phyloP scores from a whole-genome alignment of 2,888 invertebrate genomes.

The Polymixis lichenea region DNA sequence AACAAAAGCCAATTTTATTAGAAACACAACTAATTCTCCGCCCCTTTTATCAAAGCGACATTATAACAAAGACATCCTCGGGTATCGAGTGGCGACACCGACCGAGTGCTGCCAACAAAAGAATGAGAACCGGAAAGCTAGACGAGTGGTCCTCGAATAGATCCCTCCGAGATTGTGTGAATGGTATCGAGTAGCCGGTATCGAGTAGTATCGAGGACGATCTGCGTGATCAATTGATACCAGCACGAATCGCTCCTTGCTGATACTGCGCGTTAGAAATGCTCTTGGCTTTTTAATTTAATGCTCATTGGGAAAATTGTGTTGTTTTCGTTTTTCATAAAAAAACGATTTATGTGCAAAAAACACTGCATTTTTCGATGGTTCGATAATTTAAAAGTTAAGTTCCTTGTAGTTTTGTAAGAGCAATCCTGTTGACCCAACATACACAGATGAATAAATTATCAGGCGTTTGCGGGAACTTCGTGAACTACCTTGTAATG shows the following conservation, averaged over 20 bases:
- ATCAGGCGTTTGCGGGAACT: slow-evolving; percentile 32
- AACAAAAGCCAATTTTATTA: slow-evolving; percentile 44
- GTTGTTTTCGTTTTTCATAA: not conserved
- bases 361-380: not conserved
- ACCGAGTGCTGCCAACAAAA: slow-evolving; percentile 85
- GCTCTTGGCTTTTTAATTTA: slow-evolving; percentile 56
- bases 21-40: slow-evolving; percentile 58
- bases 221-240: slow-evolving; percentile 89
- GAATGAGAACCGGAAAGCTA: slow-evolving; percentile 88
- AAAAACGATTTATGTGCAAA: too few relatives aligned
- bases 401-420: slow-evolving; percentile 35
- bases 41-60: slow-evolving; percentile 82
- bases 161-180: slow-evolving; percentile 82
- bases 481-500: not conserved
- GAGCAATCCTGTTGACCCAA: slow-evolving; percentile 39
- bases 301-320: slow-evolving; percentile 17
- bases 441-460: not conserved
- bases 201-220: slow-evolving; percentile 69
- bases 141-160: slow-evolving; percentile 83
- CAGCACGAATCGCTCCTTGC: slow-evolving; percentile 77
- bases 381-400: not conserved
- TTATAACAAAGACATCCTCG: slow-evolving; percentile 86
- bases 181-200: slow-evolving; percentile 80
- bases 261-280: slow-evolving; percentile 74
- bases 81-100: slow-evolving; percentile 82